A percentile compares a stretch with the other conserved stretches of the same genome.
Evolutionary conservation across 2,888 invertebrate species (phyloP).

Genomic region (Nomada fucata): DNA sequence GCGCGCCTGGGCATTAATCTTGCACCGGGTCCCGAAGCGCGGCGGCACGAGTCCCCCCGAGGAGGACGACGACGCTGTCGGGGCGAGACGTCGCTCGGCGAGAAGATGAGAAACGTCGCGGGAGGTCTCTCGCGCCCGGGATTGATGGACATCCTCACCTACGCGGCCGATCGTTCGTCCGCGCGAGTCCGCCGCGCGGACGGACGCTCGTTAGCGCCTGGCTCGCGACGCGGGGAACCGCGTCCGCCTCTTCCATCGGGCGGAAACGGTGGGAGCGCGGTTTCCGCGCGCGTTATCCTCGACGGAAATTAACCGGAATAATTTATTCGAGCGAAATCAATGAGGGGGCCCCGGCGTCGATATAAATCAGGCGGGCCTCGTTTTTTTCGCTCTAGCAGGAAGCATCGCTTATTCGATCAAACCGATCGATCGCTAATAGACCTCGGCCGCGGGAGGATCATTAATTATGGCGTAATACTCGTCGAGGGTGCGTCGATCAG

Average conservation of each 20-base stretch:
- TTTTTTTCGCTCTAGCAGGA: slow-evolving; percentile 48
- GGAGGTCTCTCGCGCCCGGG: slow-evolving; percentile 79
- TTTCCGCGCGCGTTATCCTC: slow-evolving; percentile 7
- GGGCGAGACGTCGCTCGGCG: slow-evolving; percentile 68
- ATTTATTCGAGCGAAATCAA: slow-evolving; percentile 46
- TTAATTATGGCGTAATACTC: slow-evolving; percentile 70
- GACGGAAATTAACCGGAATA: slow-evolving; percentile 37
- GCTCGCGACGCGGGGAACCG: slow-evolving; percentile 59
- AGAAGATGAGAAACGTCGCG: slow-evolving; percentile 83
- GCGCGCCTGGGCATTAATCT: slow-evolving; percentile 60
- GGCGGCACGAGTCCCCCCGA: slow-evolving; percentile 44
- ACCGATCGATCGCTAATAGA: slow-evolving; percentile 66
- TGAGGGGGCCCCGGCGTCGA: slow-evolving; percentile 13
- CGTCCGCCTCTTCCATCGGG: too few species aligned
- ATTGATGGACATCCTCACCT: slow-evolving; percentile 82
- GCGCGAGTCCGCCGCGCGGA: slow-evolving; percentile 65
- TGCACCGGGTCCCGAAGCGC: slow-evolving; percentile 46
- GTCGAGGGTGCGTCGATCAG: slow-evolving; percentile 36
- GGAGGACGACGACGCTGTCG: slow-evolving; percentile 52
- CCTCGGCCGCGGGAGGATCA: slow-evolving; percentile 62
- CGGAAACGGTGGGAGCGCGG: neutral
- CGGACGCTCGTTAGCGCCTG: slow-evolving; percentile 81
- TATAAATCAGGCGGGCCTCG: slow-evolving; percentile 44
- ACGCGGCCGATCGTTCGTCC: slow-evolving; percentile 71
- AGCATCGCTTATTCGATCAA: slow-evolving; percentile 60